phyloP scores from a whole-genome alignment of 2,797 vertebrate genomes.

The Manis pentadactyla region DNA sequence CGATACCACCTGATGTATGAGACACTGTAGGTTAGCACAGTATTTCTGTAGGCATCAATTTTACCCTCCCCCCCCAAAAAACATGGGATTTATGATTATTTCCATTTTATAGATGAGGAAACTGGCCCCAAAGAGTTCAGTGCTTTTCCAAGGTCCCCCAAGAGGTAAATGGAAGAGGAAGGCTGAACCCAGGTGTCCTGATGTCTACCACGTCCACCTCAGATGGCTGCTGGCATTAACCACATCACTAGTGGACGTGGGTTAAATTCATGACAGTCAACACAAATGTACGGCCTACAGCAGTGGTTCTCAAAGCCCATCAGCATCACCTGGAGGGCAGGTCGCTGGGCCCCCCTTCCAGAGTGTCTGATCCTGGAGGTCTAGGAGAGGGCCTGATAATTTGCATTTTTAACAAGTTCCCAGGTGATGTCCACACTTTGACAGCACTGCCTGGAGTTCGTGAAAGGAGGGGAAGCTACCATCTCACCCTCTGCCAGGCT shows the following conservation, averaged over 20 bases:
- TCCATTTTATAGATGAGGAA: background rate
- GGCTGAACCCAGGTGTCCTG: background rate
- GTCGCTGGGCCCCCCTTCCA: background rate
- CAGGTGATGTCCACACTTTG: background rate
- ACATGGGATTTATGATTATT: background rate
- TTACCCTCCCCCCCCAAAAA: background rate
- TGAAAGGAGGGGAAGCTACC: background rate
- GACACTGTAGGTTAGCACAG: background rate
- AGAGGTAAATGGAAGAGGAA: background rate
- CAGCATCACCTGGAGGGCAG: background rate
- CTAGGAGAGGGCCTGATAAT: background rate
- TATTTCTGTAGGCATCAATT: background rate
- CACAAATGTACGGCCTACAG: rapidly evolving
- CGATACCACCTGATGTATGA: rapidly evolving
- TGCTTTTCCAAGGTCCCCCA: background rate
- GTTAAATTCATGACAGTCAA: rapidly evolving
- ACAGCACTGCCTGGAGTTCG: background rate
- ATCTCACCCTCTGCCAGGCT: background rate
- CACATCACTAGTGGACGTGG: rapidly evolving
- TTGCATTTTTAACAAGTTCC: background rate
- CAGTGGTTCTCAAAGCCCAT: background rate
- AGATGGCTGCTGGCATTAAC: background rate
- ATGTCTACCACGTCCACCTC: rapidly evolving
- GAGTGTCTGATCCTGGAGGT: background rate
- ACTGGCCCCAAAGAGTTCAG: background rate